Conservation (phyloP, 2,888 invertebrate species). For the Ashinkailepas kermadecensis region DNA sequence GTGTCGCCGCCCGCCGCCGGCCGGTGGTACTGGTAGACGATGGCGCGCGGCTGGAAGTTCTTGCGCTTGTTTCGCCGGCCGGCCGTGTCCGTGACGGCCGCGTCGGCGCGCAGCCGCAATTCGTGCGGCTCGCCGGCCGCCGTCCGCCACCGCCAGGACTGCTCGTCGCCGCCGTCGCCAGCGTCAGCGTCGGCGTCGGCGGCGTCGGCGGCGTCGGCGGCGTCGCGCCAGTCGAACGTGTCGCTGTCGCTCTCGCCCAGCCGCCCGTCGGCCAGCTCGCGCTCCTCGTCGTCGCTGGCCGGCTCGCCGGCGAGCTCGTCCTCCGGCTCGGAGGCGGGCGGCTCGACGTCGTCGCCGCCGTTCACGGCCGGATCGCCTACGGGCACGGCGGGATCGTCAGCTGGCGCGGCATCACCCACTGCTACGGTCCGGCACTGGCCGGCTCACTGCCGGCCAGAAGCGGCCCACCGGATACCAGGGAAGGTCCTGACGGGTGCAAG, state of each 20-base stretch:
- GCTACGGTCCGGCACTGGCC: too few relatives aligned
- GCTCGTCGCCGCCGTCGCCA: conserved; percentile 32
- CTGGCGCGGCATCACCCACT: too few relatives aligned
- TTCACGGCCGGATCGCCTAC: background rate
- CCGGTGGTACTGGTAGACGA: conserved; percentile 39
- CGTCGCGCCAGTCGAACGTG: conserved; percentile 35
- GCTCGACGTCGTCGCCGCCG: background rate
- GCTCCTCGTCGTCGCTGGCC: conserved; percentile 36
- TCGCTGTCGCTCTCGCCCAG: conserved; percentile 36
- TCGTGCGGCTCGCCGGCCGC: background rate
- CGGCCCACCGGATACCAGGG: too few relatives aligned
- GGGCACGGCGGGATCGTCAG: background rate
- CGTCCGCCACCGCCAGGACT: background rate
- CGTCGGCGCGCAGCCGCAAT: background rate
- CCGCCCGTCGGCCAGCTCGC: conserved; percentile 28
- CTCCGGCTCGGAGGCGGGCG: conserved; percentile 27
- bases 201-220: conserved; percentile 33
- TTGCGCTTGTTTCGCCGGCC: conserved; percentile 56
- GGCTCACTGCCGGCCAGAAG: too few relatives aligned
- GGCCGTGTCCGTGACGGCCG: conserved; percentile 32
- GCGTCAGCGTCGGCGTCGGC: too few relatives aligned
- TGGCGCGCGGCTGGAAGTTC: conserved; percentile 69
- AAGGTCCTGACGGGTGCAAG: too few relatives aligned
- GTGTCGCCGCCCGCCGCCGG: conserved; percentile 28
- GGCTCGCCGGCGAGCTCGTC: conserved; percentile 32